A percentile compares a stretch with the other conserved stretches of the same genome.
These are phyloP conservation scores for Cossypha niveicapilla DNA, from an alignment of 2,797 vertebrate genomes.

Conservation along the genomic window DNA sequence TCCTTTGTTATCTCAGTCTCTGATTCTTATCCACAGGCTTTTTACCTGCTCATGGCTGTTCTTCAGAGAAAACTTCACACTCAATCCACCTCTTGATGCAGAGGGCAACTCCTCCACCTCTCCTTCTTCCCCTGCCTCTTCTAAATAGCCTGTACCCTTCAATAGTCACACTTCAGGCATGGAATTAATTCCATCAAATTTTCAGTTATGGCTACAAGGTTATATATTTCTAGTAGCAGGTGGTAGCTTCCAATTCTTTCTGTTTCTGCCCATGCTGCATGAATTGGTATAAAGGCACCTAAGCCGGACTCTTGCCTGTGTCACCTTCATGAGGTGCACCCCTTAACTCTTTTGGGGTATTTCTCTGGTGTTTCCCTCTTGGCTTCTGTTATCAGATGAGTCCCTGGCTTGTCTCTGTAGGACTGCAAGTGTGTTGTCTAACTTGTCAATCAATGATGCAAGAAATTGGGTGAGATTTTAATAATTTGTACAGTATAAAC, in stretches of 20 bases:
- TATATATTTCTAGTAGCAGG: neutral
- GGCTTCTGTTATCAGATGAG: neutral
- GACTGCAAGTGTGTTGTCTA: neutral
- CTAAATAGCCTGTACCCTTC: neutral
- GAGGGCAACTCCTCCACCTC: neutral
- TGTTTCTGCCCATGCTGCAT: neutral
- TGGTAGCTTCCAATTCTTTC: neutral
- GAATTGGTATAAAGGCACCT: neutral
- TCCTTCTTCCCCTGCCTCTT: neutral
- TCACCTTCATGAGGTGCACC: neutral
- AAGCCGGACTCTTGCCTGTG: neutral
- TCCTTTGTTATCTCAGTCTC: accelerated
- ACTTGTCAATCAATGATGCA: neutral
- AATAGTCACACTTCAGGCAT: neutral
- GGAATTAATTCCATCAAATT: accelerated
- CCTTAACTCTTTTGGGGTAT: neutral
- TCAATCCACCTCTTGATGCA: neutral
- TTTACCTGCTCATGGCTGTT: neutral
- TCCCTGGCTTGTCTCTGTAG: neutral
- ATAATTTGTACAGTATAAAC: neutral
- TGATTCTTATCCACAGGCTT: neutral
- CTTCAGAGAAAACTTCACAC: neutral
- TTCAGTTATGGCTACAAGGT: neutral
- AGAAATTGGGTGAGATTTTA: neutral
- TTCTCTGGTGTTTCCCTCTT: neutral